Percentiles rank a stretch among this genome's conserved stretches.
phyloP scores from a whole-genome alignment of 2,113 vertebrate genomes.

The Phodopus roborovskii region DNA sequence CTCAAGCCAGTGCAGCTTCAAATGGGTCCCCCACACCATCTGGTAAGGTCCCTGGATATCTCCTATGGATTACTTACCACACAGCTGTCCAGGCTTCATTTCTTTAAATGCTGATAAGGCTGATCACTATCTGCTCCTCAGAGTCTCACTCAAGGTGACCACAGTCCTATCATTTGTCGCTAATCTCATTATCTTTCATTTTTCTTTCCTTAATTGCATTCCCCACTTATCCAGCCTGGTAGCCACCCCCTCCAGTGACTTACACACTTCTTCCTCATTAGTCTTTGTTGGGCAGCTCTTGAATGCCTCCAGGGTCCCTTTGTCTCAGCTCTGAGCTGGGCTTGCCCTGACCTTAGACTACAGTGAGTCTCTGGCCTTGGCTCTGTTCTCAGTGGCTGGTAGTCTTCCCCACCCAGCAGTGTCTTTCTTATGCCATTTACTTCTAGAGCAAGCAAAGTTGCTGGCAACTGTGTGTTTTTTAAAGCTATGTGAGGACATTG shows the following conservation, averaged over 20 bases:
- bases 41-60: background rate
- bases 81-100: background rate
- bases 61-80: background rate
- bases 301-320: background rate
- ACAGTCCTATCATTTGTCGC: background rate
- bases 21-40: background rate
- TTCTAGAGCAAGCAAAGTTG: accelerated
- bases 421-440: accelerated
- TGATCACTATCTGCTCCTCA: slow-evolving; percentile 18
- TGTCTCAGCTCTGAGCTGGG: slow-evolving; percentile 32
- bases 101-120: slow-evolving; percentile 47
- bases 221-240: slow-evolving; percentile 63
- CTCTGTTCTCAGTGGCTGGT: background rate
- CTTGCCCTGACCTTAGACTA: background rate
- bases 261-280: slow-evolving; percentile 47
- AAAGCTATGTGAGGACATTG: accelerated
- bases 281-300: slow-evolving; percentile 59
- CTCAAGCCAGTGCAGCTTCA: background rate
- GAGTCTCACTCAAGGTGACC: slow-evolving; percentile 52
- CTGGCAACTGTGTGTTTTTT: accelerated
- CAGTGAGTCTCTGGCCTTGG: accelerated
- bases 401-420: background rate
- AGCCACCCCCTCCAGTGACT: slow-evolving; percentile 42
- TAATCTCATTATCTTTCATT: slow-evolving; percentile 81
- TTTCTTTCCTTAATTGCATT: slow-evolving; percentile 79